Evolutionary conservation across 2,888 invertebrate genomes (phyloP), one percentile per base, ranked within the genome.

Genomic region (Heteromurus nitidus): DNA sequence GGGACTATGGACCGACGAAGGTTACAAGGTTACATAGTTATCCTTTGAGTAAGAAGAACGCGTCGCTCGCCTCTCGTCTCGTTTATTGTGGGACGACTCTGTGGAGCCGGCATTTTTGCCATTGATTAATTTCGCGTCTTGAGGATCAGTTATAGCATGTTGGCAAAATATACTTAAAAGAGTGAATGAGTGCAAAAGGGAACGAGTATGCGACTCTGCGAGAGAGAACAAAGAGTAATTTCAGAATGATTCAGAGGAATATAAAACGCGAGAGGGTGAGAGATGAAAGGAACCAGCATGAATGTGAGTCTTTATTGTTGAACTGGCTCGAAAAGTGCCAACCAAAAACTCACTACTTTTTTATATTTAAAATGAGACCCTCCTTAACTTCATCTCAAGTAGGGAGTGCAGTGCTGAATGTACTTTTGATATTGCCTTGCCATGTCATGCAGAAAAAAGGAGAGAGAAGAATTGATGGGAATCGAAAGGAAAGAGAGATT

Each of bases 41-140:
- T 64, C 64, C 20, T 47, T 22, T 67, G 47, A 24, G 26, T 47
- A 67, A 26, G 1, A 24, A 28, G 26, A n/a, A 55, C 55, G 3
- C 47, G 11, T 50, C n/a, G 3, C 13, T 50, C n/a, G 50, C 3
- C 50, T 13, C 18, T n/a, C 36, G 53, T 64, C 31, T 22, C 50
- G 58, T n/a, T 7, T 20, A 28, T 11, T 47, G 53, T 77, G 69
- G 53, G 77, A 62, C 77, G 77, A 77, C 77, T 62, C 5, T 64
- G 69, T 70, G 77, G 77, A 69, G 77, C 77, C 77, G 64, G 7
- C 22, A 26, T 47, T 47, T 26, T 26, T 55, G 9, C 55, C 26
- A 31, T 50, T 67, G 75, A 76, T 76, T 55, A 60, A 47, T 76
- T 76, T 76, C 50, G 76, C 76, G 68, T 76, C 68, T 76, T 76